Evolutionary conservation across 2,797 vertebrate species (phyloP), one percentile per base, ranked within the genome.

Genomic region (Tympanoctomys barrerae): DNA sequence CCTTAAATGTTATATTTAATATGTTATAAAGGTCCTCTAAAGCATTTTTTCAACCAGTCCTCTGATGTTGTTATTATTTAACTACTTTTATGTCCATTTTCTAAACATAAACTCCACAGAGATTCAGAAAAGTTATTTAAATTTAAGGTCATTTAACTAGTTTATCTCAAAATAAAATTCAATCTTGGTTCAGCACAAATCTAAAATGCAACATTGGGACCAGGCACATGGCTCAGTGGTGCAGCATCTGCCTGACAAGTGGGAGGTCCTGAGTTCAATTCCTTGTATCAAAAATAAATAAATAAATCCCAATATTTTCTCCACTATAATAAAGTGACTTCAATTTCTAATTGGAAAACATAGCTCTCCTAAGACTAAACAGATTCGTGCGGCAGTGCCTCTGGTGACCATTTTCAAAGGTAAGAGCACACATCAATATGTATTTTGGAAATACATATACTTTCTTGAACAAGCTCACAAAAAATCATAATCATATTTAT

Each of bases 1-100:
- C 14, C 28, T 22, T 80, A 57, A 80, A 62, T 95, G 75, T 78
- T 84, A 36, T 94, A 87, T 79, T 94, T 79, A 96, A 33, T 94
- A 59, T 71, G 61, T 82, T 54, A 73, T 26, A 6, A 85, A 81
- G n/a, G 31, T 10, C 83, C 31, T 73, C 8, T 68, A 92, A 89
- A 68, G 42, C 80, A 57, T 80, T 86, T 89, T 31, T 22, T 49
- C 66, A 89, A 12, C 36, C 52, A 89, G 12, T 52, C 13, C 80
- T 82, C 8, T 42, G 28, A 77, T 73, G 3, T 42, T 42, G 1
- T 90, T 94, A 21, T 90, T 66, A 80, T 71, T 14, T 92, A 83
- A 88, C 28, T 73, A 81, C 1, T 36, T 12, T 82, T 94, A 78
- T 96, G 7, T 75, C n/a, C 52, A 83, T 83, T 91, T 90, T 80